phyloP scores from a whole-genome alignment of 1,140 invertebrate species.

The Drosophila mayri region DNA sequence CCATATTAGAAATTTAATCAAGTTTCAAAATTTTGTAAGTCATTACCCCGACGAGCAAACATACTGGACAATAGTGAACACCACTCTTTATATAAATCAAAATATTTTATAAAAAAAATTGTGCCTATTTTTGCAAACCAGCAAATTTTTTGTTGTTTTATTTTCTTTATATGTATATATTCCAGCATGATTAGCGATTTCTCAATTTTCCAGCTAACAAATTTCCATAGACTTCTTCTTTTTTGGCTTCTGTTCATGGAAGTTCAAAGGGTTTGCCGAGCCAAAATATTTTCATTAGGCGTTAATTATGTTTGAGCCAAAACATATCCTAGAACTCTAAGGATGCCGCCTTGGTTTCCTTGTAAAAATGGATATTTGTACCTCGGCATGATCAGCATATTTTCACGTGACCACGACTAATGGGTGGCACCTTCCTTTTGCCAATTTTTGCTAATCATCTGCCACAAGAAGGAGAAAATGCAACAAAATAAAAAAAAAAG shows the following conservation, averaged over 20 bases:
- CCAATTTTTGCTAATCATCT: slow-evolving; percentile 37
- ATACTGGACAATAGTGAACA: not conserved
- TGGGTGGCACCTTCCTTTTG: slow-evolving; percentile 15
- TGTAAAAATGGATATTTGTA: slow-evolving; percentile 16
- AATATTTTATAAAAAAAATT: not conserved
- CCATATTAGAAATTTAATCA: too few relatives aligned
- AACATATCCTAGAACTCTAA: slow-evolving; percentile 28
- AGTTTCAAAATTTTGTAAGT: not conserved
- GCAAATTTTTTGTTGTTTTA: not conserved
- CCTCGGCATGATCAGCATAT: slow-evolving; percentile 33
- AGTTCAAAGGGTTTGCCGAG: slow-evolving; percentile 36
- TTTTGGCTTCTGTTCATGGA: not conserved
- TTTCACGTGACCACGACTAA: slow-evolving; percentile 34
- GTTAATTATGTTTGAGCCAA: slow-evolving; percentile 52
- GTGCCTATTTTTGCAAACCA: not conserved
- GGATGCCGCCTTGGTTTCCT: slow-evolving; percentile 19
- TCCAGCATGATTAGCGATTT: slow-evolving; percentile 19
- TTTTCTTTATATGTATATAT: not conserved
- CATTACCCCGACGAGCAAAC: too few relatives aligned
- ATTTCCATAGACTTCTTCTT: slow-evolving; percentile 3
- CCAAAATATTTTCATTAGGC: slow-evolving; percentile 56
- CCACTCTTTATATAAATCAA: too few relatives aligned
- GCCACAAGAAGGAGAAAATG: not conserved
- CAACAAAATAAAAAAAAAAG: not conserved
- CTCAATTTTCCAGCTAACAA: slow-evolving; percentile 30